A percentile compares a stretch with the other conserved stretches of the same genome.
These are phyloP conservation scores for Caenorhabditis drosophilae DNA, from an alignment of 2,888 invertebrate genomes.

Conservation along the genomic window DNA sequence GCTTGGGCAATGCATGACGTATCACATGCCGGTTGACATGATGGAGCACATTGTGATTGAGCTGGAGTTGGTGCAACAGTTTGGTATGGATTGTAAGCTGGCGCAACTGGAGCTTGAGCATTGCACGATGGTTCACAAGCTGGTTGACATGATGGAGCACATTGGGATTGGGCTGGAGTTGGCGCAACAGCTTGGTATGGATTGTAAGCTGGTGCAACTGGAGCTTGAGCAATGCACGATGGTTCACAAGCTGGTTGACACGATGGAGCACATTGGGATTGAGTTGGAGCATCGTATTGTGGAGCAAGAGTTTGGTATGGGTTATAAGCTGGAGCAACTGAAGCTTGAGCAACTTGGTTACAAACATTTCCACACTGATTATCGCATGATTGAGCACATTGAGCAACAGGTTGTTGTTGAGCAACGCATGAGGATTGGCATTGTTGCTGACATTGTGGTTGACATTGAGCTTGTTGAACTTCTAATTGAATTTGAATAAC, in stretches of 20 bases:
- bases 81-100: too few relatives aligned
- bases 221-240: constrained; percentile 22
- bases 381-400: constrained; percentile 39
- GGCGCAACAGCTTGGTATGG: constrained; percentile 22
- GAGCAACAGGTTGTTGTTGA: constrained; percentile 44
- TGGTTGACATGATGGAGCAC: too few relatives aligned
- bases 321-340: constrained; percentile 4
- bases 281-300: constrained; percentile 1
- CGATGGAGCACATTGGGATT: too few relatives aligned
- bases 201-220: constrained; percentile 4
- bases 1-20: constrained; percentile 21
- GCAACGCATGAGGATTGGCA: constrained; percentile 43
- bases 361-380: constrained; percentile 36
- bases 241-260: too few relatives aligned
- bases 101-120: neutral
- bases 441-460: constrained; percentile 37
- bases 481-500: constrained; percentile 32
- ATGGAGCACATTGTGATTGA: constrained; percentile 25
- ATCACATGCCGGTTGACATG: constrained; percentile 32
- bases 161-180: constrained; percentile 21
- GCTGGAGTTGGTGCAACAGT: too few relatives aligned
- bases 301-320: constrained; percentile 33
- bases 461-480: constrained; percentile 11
- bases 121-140: constrained; percentile 17
- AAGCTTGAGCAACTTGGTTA: constrained; percentile 27